Evolutionary conservation across 2,113 vertebrate genomes (phyloP).

Genomic region (Etia nguti): DNA sequence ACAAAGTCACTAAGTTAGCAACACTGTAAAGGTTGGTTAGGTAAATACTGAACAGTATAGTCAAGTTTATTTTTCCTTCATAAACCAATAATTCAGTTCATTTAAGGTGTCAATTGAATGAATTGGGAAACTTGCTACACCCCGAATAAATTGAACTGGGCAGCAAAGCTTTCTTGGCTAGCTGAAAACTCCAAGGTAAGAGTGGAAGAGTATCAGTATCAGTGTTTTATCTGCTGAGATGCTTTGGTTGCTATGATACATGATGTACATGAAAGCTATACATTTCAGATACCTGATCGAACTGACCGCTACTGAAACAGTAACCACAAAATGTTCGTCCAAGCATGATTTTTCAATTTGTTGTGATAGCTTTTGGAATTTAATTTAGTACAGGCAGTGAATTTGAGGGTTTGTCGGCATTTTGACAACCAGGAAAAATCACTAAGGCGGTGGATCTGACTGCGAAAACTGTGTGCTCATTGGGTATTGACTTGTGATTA

Average conservation of each 20-base stretch:
- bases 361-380: neutral
- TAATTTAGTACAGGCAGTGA: neutral
- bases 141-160: neutral
- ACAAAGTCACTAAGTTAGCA: too few relatives aligned
- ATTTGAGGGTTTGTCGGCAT: neutral
- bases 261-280: neutral
- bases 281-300: neutral
- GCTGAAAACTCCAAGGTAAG: neutral
- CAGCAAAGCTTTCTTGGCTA: neutral
- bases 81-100: neutral
- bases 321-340: neutral
- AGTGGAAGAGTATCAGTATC: neutral
- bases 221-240: neutral
- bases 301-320: neutral
- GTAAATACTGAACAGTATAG: neutral
- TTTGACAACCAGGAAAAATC: neutral
- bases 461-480: neutral
- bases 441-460: neutral
- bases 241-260: neutral
- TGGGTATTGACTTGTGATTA: neutral
- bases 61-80: neutral
- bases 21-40: too few relatives aligned
- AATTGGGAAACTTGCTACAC: neutral
- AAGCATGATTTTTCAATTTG: neutral
- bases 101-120: neutral